A percentile compares a stretch with the other conserved stretches of the same genome.
phyloP scores from a whole-genome alignment of 2,113 vertebrate species.

The Eublepharis macularius region DNA sequence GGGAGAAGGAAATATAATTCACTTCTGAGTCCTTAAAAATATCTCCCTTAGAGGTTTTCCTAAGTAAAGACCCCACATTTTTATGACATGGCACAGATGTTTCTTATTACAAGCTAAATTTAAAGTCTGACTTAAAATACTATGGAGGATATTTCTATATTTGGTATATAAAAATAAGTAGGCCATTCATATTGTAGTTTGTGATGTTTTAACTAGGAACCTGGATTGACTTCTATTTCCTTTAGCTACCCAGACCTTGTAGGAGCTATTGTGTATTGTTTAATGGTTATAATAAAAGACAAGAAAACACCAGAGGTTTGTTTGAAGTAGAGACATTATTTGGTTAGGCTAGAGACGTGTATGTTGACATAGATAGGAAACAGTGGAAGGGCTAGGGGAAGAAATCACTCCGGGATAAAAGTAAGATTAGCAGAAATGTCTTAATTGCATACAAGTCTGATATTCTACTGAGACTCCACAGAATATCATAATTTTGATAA shows the following conservation, averaged over 20 bases:
- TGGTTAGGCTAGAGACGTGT: neutral
- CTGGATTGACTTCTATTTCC: conserved; percentile 35
- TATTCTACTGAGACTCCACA: neutral
- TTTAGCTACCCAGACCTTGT: conserved; percentile 14
- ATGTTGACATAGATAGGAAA: neutral
- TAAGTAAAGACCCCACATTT: conserved; percentile 34
- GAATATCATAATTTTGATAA: neutral
- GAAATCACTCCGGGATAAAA: neutral
- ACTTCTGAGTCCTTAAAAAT: conserved; percentile 17
- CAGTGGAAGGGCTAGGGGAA: conserved; percentile 28
- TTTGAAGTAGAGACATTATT: neutral
- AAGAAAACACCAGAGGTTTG: conserved; percentile 30
- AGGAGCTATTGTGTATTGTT: neutral
- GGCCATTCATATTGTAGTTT: conserved; percentile 11
- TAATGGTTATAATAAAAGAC: conserved; percentile 10
- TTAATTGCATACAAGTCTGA: neutral
- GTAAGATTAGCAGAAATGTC: neutral
- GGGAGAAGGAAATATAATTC: neutral
- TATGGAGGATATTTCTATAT: conserved; percentile 17
- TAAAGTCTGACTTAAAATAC: conserved; percentile 40
- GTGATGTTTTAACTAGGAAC: conserved; percentile 15
- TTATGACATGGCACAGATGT: conserved; percentile 34
- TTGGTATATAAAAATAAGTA: conserved; percentile 43
- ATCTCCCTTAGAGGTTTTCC: conserved; percentile 17
- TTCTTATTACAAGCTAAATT: conserved; percentile 52